A percentile compares a stretch with the other conserved stretches of the same genome.
Conservation (phyloP, 2,888 invertebrate genomes). For the Diloba caeruleocephala region DNA sequence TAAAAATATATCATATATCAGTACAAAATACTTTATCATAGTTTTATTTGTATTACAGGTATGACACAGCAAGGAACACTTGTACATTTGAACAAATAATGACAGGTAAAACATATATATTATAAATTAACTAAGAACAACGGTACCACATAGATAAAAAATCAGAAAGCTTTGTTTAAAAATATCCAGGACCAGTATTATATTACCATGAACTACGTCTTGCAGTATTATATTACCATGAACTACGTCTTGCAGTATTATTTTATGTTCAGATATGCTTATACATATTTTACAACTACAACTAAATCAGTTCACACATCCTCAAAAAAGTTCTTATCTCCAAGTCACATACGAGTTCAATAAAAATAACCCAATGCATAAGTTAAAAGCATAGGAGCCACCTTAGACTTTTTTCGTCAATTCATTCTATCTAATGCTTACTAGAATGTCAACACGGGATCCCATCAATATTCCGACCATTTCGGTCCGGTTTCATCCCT, state of each 20-base stretch:
- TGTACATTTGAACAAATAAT: no score
- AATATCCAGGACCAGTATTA: no score
- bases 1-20: no score
- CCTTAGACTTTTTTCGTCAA: conserved; percentile 41
- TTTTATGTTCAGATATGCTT: neutral
- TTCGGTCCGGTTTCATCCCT: conserved; percentile 61
- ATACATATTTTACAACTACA: neutral
- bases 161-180: no score
- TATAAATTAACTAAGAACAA: no score
- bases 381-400: conserved; percentile 36
- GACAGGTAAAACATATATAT: no score
- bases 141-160: no score
- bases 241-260: neutral
- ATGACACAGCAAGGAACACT: no score
- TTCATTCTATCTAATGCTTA: conserved; percentile 64
- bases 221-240: neutral
- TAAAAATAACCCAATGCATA: conserved; percentile 38
- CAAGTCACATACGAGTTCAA: conserved; percentile 38
- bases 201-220: neutral
- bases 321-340: conserved; percentile 26
- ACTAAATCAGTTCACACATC: conserved; percentile 7
- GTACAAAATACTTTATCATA: no score
- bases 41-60: no score
- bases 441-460: conserved; percentile 65
- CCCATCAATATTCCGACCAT: conserved; percentile 69